These are phyloP conservation scores for Pogonocichla stellata DNA, from an alignment of 2,113 vertebrate genomes.

Conservation along the genomic window DNA sequence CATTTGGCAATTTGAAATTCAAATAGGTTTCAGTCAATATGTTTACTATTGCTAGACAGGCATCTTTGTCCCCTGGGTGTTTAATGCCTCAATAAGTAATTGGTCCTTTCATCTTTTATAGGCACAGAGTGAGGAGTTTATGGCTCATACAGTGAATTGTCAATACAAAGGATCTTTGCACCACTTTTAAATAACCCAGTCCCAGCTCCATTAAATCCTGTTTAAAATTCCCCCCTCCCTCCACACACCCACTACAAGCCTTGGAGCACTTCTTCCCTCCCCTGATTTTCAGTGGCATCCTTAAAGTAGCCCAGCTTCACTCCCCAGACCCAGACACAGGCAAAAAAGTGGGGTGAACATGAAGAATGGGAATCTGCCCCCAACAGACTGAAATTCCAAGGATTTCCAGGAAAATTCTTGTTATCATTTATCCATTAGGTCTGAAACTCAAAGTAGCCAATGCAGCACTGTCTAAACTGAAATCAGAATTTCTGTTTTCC, in stretches of 20 bases:
- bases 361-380: background rate
- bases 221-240: background rate
- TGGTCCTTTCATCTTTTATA: slow-evolving; percentile 64
- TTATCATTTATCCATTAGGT: background rate
- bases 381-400: background rate
- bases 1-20: slow-evolving; percentile 69
- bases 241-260: background rate
- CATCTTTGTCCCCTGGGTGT: slow-evolving; percentile 50
- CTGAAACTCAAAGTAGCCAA: background rate
- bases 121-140: slow-evolving; percentile 46
- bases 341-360: background rate
- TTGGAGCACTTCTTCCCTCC: background rate
- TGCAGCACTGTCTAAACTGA: background rate
- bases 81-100: slow-evolving; percentile 57
- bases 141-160: slow-evolving; percentile 36
- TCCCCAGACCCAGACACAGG: background rate
- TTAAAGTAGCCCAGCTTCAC: background rate
- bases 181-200: slow-evolving; percentile 34
- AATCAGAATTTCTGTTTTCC: background rate
- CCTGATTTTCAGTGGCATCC: background rate
- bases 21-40: slow-evolving; percentile 66
- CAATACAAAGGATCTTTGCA: slow-evolving; percentile 53
- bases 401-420: background rate
- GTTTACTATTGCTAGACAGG: slow-evolving; percentile 61
- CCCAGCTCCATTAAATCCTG: slow-evolving; percentile 12